Evolutionary conservation across 2,113 vertebrate species (phyloP).

Genomic region (Astur gentilis): DNA sequence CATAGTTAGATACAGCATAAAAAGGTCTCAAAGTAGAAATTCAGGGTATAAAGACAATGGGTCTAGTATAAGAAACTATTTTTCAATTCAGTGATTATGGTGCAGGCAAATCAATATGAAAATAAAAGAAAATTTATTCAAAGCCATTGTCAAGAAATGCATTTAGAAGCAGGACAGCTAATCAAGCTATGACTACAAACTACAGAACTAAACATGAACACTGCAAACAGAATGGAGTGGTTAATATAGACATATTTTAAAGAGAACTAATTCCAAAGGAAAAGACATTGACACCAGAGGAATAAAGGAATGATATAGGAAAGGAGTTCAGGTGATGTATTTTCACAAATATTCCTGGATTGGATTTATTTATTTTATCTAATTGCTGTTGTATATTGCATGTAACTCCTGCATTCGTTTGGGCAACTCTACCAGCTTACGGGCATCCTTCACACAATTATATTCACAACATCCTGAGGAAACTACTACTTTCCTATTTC

Average conservation of each 20-base stretch:
- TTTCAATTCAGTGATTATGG: background rate
- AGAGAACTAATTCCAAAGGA: background rate
- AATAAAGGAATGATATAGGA: background rate
- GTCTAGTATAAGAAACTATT: background rate
- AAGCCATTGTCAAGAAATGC: background rate
- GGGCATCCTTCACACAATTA: background rate
- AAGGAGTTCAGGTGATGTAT: background rate
- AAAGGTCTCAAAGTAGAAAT: background rate
- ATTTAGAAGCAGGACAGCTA: background rate
- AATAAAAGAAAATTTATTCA: background rate
- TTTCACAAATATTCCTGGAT: background rate
- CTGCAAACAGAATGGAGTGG: background rate
- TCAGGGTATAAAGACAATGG: background rate
- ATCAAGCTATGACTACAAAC: background rate
- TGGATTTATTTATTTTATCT: background rate
- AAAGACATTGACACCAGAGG: background rate
- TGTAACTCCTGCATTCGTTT: background rate
- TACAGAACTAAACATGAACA: background rate
- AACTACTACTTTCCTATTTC: background rate
- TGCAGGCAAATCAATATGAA: background rate
- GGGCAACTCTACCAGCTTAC: background rate
- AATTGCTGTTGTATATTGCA: background rate
- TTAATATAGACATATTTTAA: background rate
- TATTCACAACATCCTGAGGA: background rate
- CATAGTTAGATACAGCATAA: background rate